Evolutionary conservation across 2,113 vertebrate genomes (phyloP).

Genomic region (Ctenodactylus gundi): DNA sequence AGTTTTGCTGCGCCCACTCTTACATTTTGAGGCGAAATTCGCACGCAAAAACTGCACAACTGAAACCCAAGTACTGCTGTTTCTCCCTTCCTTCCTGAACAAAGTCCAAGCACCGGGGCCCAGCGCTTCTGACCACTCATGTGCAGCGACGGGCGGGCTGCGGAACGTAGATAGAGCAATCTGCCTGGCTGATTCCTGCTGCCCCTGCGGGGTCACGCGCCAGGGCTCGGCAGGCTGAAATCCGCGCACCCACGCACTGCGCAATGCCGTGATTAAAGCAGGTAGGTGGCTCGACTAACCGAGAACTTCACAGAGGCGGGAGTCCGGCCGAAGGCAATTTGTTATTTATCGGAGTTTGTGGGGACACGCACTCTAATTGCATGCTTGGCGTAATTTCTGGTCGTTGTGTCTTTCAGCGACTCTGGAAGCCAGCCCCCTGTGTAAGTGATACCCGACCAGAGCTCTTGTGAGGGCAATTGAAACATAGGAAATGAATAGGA

Average conservation of each 20-base stretch:
- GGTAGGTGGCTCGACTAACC: conserved; percentile 74
- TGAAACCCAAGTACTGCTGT: conserved; percentile 13
- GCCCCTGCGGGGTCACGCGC: conserved; percentile 69
- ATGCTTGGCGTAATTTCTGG: conserved; percentile 72
- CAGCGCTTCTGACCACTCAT: conserved; percentile 69
- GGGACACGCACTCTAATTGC: conserved; percentile 76
- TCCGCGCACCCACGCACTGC: conserved; percentile 78
- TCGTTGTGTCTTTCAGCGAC: conserved; percentile 73
- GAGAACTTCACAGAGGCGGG: conserved; percentile 80
- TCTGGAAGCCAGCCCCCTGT: conserved; percentile 58
- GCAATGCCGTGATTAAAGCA: conserved; percentile 81
- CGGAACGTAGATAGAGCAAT: conserved; percentile 81
- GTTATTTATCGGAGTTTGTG: conserved; percentile 82
- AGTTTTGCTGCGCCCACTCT: conserved; percentile 33
- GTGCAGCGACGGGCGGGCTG: conserved; percentile 64
- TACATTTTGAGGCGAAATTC: conserved; percentile 32
- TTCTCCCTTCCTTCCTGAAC: background rate
- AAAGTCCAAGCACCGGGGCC: conserved; percentile 49
- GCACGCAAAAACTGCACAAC: background rate
- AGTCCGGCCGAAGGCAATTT: conserved; percentile 78
- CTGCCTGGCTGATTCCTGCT: conserved; percentile 75
- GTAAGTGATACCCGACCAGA: conserved; percentile 69
- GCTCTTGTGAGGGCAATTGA: conserved; percentile 68
- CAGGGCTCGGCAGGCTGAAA: conserved; percentile 79
- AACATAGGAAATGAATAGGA: conserved; percentile 70